Conservation (phyloP, 1,140 invertebrate genomes). For the Zaprionus ghesquierei region DNA sequence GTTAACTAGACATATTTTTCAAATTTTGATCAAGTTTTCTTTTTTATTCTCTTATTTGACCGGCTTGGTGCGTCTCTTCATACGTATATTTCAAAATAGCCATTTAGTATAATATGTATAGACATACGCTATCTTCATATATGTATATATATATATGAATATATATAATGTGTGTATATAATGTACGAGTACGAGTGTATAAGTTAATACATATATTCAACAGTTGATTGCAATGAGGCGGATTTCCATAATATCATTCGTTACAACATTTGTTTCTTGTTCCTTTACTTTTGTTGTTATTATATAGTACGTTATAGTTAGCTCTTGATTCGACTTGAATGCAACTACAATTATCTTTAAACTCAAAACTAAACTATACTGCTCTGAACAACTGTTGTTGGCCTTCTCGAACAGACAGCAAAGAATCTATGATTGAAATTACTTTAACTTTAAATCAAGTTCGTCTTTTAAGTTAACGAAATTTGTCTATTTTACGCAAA, state of each 20-base stretch:
- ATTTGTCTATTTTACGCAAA: not conserved
- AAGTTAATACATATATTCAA: conserved; percentile 71
- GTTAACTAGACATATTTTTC: conserved; percentile 36
- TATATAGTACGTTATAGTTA: not conserved
- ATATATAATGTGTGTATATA: conserved; percentile 50
- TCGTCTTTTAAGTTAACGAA: not conserved
- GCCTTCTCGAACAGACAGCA: not conserved
- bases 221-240: conserved; percentile 80
- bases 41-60: conserved; percentile 15
- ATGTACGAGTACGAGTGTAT: conserved; percentile 44
- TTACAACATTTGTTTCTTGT: conserved; percentile 65
- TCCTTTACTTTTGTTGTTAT: conserved; percentile 18
- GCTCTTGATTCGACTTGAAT: conserved; percentile 14
- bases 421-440: not conserved
- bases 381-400: not conserved
- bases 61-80: conserved; percentile 47
- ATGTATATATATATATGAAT: conserved; percentile 43
- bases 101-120: conserved; percentile 17
- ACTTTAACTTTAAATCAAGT: not conserved
- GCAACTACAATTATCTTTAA: conserved; percentile 12
- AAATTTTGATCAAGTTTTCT: conserved; percentile 18
- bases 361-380: not conserved
- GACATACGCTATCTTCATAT: conserved; percentile 24
- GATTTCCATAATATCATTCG: conserved; percentile 79
- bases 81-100: conserved; percentile 40